phyloP scores from a whole-genome alignment of 1,140 invertebrate genomes.

The Coptotermes formosanus region DNA sequence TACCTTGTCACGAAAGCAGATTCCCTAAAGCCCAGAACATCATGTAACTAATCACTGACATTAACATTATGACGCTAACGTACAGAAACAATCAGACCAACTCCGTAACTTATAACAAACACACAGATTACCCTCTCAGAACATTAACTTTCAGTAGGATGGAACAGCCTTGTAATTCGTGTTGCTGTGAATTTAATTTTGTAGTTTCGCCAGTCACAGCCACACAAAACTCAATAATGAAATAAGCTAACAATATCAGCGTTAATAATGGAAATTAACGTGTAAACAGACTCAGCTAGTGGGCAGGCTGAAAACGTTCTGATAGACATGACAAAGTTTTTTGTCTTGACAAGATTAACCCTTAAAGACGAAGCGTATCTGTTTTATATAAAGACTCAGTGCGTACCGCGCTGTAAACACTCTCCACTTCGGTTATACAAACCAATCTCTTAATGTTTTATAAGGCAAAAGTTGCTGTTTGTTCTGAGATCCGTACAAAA shows the following conservation, averaged over 20 bases:
- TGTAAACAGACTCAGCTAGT: not conserved
- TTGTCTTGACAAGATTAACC: not conserved
- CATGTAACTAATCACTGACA: not conserved
- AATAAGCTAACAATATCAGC: not conserved
- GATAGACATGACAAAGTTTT: not conserved
- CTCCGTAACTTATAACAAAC: not conserved
- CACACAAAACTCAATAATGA: not conserved
- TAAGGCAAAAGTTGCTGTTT: too few species aligned
- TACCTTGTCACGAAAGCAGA: not conserved
- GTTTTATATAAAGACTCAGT: too few species aligned
- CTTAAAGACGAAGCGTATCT: too few species aligned
- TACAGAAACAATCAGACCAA: not conserved
- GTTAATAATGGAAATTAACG: not conserved
- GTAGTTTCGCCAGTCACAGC: not conserved
- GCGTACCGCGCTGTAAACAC: too few species aligned
- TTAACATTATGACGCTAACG: not conserved
- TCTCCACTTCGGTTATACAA: too few species aligned
- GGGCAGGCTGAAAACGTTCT: not conserved
- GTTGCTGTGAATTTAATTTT: not conserved
- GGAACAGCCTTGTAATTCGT: not conserved
- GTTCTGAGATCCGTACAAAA: too few species aligned
- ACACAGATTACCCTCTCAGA: not conserved
- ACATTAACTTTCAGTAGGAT: not conserved
- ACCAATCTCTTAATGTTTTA: too few species aligned
- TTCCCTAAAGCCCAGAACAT: not conserved